Conservation (phyloP, 2,888 invertebrate genomes). For the Microplitis manilae region DNA sequence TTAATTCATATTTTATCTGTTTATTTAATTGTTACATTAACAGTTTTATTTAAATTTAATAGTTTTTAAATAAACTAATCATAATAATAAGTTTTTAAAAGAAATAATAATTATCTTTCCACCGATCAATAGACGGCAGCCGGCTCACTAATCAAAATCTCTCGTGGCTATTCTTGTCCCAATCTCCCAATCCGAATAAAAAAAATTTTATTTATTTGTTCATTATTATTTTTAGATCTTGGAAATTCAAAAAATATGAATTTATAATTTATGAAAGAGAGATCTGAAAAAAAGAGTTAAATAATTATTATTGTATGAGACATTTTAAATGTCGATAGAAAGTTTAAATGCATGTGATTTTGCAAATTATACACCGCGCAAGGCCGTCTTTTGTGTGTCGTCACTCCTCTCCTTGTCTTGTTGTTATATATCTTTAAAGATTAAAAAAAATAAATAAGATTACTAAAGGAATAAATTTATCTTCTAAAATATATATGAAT, state of each 20-base stretch:
- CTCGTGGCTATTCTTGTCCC: background rate
- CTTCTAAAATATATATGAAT: background rate
- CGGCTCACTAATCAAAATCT: background rate
- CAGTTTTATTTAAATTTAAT: background rate
- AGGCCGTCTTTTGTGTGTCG: constrained; percentile 26
- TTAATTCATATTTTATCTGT: background rate
- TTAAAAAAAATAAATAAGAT: constrained; percentile 8
- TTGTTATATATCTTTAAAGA: background rate
- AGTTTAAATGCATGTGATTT: constrained; percentile 23
- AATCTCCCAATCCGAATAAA: background rate
- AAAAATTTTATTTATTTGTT: background rate
- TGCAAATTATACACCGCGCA: constrained; percentile 32
- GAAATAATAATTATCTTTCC: constrained; percentile 52
- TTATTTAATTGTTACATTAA: background rate
- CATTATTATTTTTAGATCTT: background rate
- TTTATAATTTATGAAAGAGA: background rate
- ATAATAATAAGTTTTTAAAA: constrained; percentile 26
- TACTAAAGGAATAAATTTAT: background rate
- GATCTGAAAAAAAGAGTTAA: background rate
- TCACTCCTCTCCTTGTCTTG: background rate
- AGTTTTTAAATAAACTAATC: background rate
- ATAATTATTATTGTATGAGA: constrained; percentile 6
- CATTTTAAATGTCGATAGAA: constrained; percentile 8
- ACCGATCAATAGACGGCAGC: constrained; percentile 57
- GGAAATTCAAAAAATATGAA: background rate